Evolutionary conservation across 2,113 vertebrate species (phyloP).

Genomic region (Ornithorhynchus anatinus): DNA sequence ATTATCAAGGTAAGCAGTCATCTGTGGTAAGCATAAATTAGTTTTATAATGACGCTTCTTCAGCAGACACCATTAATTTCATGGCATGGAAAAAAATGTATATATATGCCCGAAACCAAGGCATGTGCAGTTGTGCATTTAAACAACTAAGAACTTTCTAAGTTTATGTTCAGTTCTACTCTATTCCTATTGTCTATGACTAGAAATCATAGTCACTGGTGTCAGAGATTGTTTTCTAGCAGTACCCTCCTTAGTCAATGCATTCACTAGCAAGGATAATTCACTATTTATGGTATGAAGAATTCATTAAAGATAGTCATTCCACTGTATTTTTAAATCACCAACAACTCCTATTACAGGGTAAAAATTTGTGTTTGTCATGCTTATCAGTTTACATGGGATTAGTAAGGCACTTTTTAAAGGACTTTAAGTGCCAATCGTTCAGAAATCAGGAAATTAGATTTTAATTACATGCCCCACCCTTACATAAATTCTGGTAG

Average conservation of each 20-base stretch:
- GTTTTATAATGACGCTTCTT: neutral
- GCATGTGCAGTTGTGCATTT: accelerated
- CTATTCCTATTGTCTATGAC: conserved; percentile 4
- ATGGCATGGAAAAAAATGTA: neutral
- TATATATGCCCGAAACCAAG: neutral
- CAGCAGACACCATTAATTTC: neutral
- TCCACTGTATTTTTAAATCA: conserved; percentile 60
- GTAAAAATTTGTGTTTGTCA: conserved; percentile 47
- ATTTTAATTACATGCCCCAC: neutral
- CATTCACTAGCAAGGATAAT: conserved; percentile 51
- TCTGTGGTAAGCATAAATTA: neutral
- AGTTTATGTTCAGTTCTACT: neutral
- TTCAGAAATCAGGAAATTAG: conserved; percentile 21
- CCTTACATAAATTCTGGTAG: neutral
- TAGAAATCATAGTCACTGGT: conserved; percentile 12
- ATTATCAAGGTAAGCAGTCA: neutral
- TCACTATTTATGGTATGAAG: conserved; percentile 50
- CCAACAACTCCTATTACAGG: conserved; percentile 42
- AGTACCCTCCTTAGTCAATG: conserved; percentile 21
- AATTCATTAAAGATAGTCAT: conserved; percentile 59
- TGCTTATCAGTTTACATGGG: conserved; percentile 13
- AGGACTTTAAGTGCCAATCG: neutral
- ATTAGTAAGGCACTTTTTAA: conserved; percentile 21
- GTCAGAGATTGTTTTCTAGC: conserved; percentile 30
- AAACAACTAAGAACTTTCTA: neutral